Evolutionary conservation across 92 coral and sea anemone species (phyloP), one percentile per base, ranked within the genome.

Genomic region (Heliopora coerulea): DNA sequence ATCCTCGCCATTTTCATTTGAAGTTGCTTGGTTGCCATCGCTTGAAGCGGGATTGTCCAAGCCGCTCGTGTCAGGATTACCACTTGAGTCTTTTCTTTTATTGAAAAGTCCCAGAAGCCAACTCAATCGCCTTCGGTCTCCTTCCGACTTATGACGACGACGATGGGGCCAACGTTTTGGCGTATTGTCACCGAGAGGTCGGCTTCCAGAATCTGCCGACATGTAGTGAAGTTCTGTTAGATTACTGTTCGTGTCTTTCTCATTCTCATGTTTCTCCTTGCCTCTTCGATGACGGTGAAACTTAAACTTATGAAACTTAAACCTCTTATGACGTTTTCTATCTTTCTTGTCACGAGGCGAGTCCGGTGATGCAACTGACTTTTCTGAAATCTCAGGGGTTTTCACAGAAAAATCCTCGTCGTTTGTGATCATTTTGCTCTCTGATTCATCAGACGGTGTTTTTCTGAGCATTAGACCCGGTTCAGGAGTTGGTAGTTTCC

Each of bases 161-260:
- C 62, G 46, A 20, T 70, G 31, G 49, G 49, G 77, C 62, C 49
- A 52, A 5, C 77, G 46, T 54, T 39, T 35, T 37, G 62, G 46
- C 13, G 62, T 24, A 5, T 52, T 63, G 18, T 70, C 77, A 63
- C 77, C 77, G 6, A 70, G 63, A 35, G 77, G 62, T 70, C 59
- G 74, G 21, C 34, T n/a, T 21, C 74, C 74, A 48, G 74, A 67
- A 17, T 67, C 74, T 67, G 48, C 58, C 59, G 74, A 67, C 59
- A 46, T 27, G 12, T 34, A 46, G 37, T 46, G 19, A 44, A 35
- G 32, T 27, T 46, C 23, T 11, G 74, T 33, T 29, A 67, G 33
- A 23, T 67, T 67, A 2, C 58, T 67, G 20, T 67, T 67, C 19
- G 39, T 30, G n/a, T 46, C 74, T 6, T 11, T 49, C 19, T 44